Base-by-base conservation (phyloP, 2,888 invertebrate genomes). In the Tiliacea citrago region DNA sequence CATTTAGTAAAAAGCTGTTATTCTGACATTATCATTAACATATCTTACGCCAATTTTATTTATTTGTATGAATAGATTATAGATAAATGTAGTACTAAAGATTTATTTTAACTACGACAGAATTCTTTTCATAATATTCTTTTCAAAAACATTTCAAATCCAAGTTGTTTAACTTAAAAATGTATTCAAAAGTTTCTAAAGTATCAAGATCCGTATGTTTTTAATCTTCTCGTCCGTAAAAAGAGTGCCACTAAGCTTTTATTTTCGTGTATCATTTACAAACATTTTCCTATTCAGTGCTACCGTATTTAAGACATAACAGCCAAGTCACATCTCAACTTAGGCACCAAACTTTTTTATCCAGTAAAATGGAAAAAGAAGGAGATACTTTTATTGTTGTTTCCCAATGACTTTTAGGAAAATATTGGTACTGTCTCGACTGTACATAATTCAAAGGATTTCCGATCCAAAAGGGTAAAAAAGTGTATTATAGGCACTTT, bases 391-490 rank as follows among this genome's bases (percentile, higher is more conserved):
- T 75, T 70, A 86, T 75, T 83, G 63, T 83, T 81, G 75, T 77
- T 86, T 57, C 66, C 65, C 45, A 70, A 72, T 77, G 68, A 66
- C 67, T 84, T 79, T 76, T 61, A 67, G 42, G 60, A 78, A 87
- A 85, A 85, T 86, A 85, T 87, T 84, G 82, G 82, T 73, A 71
- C 61, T 74, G 79, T 84, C 73, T 72, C 60, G 51, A 68, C 70
- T 76, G 82, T 84, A 79, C 75, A 78, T 84, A 84, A 86, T 83
- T 81, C 81, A 81, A 77, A 77, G 66, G 81, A 81, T 79, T 76
- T 83, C 65, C 63, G 76, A 77, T 75, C 68, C 65, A 71, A 77
- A 75, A 62, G 72, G 75, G 75, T 78, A 81, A 83, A 83, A 79
- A 83, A 63, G 39, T 70, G 66, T 77, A 82, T 78, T 62, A n/a